Percentiles rank a stretch among this genome's conserved stretches.
Evolutionary conservation across 1,140 invertebrate species (phyloP).

Genomic region (Probaryconus sp.): DNA sequence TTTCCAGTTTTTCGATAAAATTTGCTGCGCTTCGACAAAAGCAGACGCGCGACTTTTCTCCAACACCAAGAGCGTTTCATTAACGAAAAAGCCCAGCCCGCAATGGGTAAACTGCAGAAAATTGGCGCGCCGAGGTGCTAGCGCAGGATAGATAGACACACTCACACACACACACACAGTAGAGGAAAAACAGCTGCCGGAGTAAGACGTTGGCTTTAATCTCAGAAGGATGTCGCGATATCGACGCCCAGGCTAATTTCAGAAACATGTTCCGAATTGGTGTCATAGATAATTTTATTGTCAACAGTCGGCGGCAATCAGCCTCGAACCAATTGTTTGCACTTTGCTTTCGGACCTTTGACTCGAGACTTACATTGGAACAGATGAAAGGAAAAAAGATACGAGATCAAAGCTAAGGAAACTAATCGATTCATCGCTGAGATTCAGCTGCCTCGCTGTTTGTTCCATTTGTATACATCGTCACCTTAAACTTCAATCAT

Average conservation of each 20-base stretch:
- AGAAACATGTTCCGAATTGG: slow-evolving; percentile 25
- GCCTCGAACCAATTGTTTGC: slow-evolving; percentile 20
- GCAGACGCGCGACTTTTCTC: slow-evolving; percentile 19
- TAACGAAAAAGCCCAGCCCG: slow-evolving; percentile 46
- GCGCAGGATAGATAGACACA: not conserved
- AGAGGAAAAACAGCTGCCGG: slow-evolving; percentile 7
- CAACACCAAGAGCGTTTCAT: slow-evolving; percentile 54
- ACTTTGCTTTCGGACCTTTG: slow-evolving; percentile 12
- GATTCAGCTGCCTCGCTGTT: not conserved
- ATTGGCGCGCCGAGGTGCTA: slow-evolving; percentile 18
- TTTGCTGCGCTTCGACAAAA: slow-evolving; percentile 38
- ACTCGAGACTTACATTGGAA: slow-evolving; percentile 14
- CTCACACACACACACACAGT: no score
- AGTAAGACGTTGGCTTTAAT: slow-evolving; percentile 32
- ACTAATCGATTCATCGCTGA: slow-evolving; percentile 8
- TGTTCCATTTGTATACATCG: no score
- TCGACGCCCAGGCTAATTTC: slow-evolving; percentile 32
- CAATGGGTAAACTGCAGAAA: slow-evolving; percentile 39
- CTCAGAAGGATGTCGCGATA: slow-evolving; percentile 31
- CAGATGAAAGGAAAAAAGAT: not conserved
- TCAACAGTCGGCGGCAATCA: slow-evolving; percentile 25
- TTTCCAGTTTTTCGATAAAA: slow-evolving; percentile 35
- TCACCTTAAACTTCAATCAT: no score
- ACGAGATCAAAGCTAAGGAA: slow-evolving; percentile 9
- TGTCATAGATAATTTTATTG: slow-evolving; percentile 40